Percentiles rank a stretch among this genome's conserved stretches.
Evolutionary conservation across 1,140 invertebrate genomes (phyloP).

Genomic region (Drosophila nasuta): DNA sequence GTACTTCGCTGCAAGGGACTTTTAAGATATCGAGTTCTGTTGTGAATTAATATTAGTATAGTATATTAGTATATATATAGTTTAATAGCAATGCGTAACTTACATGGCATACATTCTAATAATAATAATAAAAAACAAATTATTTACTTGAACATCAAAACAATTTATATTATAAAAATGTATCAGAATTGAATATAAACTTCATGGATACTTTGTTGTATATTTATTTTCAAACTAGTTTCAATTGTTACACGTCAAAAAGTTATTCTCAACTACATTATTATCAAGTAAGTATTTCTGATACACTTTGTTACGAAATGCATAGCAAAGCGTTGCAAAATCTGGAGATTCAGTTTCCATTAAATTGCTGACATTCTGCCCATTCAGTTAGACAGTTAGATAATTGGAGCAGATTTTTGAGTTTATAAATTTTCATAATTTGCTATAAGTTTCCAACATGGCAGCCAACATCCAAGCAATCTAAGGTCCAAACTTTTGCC

Average conservation of each 20-base stretch:
- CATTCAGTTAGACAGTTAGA: slow-evolving; percentile 21
- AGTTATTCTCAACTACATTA: background rate
- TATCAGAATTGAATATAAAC: background rate
- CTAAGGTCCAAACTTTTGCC: slow-evolving; percentile 38
- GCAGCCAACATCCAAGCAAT: slow-evolving; percentile 22
- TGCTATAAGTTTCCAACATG: slow-evolving; percentile 34
- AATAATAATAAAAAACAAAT: background rate
- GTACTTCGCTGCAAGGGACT: background rate
- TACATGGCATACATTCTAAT: slow-evolving; percentile 29
- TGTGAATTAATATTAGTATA: background rate
- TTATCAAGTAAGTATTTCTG: background rate
- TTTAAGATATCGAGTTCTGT: slow-evolving; percentile 20
- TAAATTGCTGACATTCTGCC: background rate
- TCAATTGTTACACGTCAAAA: background rate
- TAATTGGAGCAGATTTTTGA: slow-evolving; percentile 33
- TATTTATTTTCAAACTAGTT: background rate
- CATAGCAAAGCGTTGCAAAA: background rate
- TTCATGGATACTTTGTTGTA: background rate
- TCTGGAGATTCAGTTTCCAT: background rate
- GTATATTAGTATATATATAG: too few relatives aligned
- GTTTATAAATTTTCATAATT: slow-evolving; percentile 37
- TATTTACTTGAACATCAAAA: background rate
- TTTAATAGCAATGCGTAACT: background rate
- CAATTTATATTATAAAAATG: background rate
- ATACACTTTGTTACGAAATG: background rate